Base-by-base conservation (phyloP, 2,797 vertebrate genomes). In the Philypnodon macrostomus region DNA sequence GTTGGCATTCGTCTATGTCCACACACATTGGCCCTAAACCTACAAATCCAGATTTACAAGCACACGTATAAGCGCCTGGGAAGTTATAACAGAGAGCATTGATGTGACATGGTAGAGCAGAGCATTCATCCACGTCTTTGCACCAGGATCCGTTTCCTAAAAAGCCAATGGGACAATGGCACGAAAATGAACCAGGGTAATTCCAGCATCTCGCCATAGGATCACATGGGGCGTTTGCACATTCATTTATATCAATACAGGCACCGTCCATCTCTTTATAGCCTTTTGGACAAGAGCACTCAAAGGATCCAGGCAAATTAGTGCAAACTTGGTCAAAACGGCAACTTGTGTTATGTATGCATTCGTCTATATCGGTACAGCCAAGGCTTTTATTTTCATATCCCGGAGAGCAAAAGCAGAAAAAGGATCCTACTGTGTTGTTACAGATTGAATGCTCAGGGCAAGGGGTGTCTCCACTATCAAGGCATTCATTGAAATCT, bases 1-100 rank as follows among this genome's bases (percentile, higher is more conserved):
- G 68, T 44, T 79, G 82, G 63, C 92, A 93, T 71, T 93, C 92
- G 21, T 92, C 80, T 41, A 89, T 47, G 65, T 93, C 92, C 1
- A 85, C 70, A 26, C 91, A 93, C 4, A 87, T 38, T 2, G 66
- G 32, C 2, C 89, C 88, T 0, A 85, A 46, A 14, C 71, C 74
- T 19, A 88, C 12, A 47, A 88, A 87, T 12, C 92, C 91, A 0
- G 60, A 45, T 8, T 9, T 27, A 38, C 91, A 93, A 5, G 39
- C 33, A 34, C 92, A 93, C 12, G 77, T 7, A 63, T 85, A 92
- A 7, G 91, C 92, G 11, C 92, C 91, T 0, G 81, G 87, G 4
- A 80, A 82, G 76, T 93, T 93, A 54, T 78, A 53, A 63, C 92
- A 93, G 35, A 7, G 65, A 32, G 87, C 84, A 0, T 67, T 70